phyloP scores from a whole-genome alignment of 2,113 vertebrate genomes.

The Coturnix japonica region DNA sequence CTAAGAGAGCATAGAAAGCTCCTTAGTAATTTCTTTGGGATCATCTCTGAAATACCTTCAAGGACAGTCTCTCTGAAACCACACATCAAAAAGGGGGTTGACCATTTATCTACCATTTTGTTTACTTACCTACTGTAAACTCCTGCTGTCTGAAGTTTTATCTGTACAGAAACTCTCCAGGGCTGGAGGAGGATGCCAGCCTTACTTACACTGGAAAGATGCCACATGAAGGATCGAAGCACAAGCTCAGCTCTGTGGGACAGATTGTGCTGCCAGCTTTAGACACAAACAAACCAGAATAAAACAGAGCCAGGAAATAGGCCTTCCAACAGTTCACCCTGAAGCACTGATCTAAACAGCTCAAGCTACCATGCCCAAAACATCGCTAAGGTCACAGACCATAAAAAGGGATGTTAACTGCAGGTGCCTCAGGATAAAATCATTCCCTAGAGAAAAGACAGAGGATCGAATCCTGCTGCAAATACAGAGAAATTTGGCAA shows the following conservation, averaged over 20 bases:
- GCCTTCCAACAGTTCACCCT: not conserved
- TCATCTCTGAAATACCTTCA: not conserved
- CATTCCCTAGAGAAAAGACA: not conserved
- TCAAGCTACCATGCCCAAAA: not conserved
- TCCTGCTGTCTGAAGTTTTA: not conserved
- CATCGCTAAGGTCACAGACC: not conserved
- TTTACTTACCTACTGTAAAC: not conserved
- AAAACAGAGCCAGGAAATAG: not conserved
- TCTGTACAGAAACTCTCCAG: not conserved
- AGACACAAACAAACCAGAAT: not conserved
- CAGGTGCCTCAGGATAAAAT: not conserved
- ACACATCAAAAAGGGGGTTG: not conserved
- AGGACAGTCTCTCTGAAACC: not conserved
- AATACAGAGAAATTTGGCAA: not conserved
- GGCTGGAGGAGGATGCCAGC: not conserved
- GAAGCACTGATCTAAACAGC: constrained; percentile 2
- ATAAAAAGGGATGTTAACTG: not conserved
- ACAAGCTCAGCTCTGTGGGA: not conserved
- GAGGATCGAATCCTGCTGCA: not conserved
- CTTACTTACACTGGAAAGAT: not conserved
- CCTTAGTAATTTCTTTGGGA: not conserved
- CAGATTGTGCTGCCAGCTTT: not conserved
- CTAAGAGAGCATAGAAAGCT: not conserved
- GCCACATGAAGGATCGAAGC: not conserved
- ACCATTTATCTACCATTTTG: not conserved